These are phyloP conservation scores for Sander lucioperca DNA, from an alignment of 2,113 vertebrate genomes.

Conservation along the genomic window DNA sequence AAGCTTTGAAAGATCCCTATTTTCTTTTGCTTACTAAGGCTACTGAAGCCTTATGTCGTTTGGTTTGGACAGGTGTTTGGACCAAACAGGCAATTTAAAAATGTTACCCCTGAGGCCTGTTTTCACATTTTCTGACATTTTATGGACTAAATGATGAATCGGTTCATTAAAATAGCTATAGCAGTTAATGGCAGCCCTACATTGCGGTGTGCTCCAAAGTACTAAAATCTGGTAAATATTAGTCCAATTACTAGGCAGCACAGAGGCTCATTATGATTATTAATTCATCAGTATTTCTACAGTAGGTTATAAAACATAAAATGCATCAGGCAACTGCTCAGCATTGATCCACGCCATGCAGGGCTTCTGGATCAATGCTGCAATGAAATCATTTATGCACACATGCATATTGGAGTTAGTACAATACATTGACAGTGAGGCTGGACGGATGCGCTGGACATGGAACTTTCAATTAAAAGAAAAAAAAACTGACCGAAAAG, in stretches of 20 bases:
- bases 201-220: no score
- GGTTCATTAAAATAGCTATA: background rate
- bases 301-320: background rate
- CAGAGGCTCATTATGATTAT: background rate
- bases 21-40: background rate
- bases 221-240: background rate
- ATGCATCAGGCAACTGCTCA: background rate
- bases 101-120: background rate
- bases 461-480: background rate
- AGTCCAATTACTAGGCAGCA: background rate
- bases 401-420: constrained; percentile 41
- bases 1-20: background rate
- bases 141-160: background rate
- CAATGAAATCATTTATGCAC: constrained; percentile 1
- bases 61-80: background rate
- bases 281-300: background rate
- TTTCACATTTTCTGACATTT: background rate
- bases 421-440: constrained; percentile 19
- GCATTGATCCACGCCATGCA: constrained; percentile 34
- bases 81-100: background rate
- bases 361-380: constrained; percentile 10
- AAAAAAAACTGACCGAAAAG: background rate
- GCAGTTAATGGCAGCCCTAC: background rate
- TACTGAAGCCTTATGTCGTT: background rate
- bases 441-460: background rate